A percentile compares a stretch with the other conserved stretches of the same genome.
These are phyloP conservation scores for Bovichtus diacanthus DNA, from an alignment of 2,797 vertebrate species.

Conservation along the genomic window DNA sequence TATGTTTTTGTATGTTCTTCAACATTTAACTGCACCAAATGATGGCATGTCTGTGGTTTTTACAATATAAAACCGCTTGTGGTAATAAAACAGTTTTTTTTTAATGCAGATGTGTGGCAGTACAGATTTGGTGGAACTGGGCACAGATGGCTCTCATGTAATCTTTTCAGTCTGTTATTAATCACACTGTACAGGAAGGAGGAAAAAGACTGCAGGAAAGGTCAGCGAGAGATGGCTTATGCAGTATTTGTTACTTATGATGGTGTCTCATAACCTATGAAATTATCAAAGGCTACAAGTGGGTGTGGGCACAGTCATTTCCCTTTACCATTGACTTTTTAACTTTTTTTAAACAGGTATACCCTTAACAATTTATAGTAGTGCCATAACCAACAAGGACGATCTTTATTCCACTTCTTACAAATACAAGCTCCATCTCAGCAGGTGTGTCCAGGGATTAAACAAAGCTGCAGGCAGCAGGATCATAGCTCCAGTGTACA, in stretches of 20 bases:
- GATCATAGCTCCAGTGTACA: conserved; percentile 50
- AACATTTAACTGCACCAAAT: conserved; percentile 30
- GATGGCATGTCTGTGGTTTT: conserved; percentile 6
- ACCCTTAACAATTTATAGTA: conserved; percentile 18
- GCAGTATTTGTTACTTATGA: conserved; percentile 23
- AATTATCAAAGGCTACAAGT: conserved; percentile 42
- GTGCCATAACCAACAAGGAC: conserved; percentile 11
- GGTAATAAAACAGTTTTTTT: conserved; percentile 10
- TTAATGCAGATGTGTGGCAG: conserved; percentile 21
- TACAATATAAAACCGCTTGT: conserved; percentile 18
- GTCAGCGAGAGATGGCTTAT: conserved; percentile 54
- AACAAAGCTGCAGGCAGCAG: conserved; percentile 56
- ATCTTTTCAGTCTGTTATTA: conserved; percentile 71
- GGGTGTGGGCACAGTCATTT: conserved; percentile 9
- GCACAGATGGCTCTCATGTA: conserved; percentile 77
- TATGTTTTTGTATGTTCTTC: conserved; percentile 34
- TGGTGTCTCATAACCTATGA: conserved; percentile 24
- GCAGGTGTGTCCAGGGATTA: conserved; percentile 65
- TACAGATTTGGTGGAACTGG: conserved; percentile 40
- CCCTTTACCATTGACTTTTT: conserved; percentile 37
- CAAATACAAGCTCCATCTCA: conserved; percentile 55
- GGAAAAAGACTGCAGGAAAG: conserved; percentile 56
- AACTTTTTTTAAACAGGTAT: not conserved
- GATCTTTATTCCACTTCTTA: conserved; percentile 43
- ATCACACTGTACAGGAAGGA: conserved; percentile 59